A percentile compares a stretch with the other conserved stretches of the same genome.
These are phyloP conservation scores for Cephus pulcher DNA, from an alignment of 2,888 invertebrate genomes.

Conservation along the genomic window DNA sequence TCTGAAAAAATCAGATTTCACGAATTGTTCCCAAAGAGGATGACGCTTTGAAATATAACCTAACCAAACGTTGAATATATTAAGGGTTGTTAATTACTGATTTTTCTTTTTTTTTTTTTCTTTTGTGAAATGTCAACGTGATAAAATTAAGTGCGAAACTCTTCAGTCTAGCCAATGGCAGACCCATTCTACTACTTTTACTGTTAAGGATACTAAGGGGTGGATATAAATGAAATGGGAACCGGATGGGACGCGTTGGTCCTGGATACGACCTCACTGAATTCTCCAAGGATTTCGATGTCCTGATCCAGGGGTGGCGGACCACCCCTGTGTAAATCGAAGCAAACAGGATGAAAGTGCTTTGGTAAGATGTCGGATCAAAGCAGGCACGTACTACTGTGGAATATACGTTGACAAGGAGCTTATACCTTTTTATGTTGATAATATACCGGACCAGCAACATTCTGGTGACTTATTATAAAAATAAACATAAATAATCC, in stretches of 20 bases:
- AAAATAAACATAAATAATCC: background rate
- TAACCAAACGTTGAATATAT: background rate
- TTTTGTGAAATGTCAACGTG: no score
- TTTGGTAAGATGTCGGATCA: constrained; percentile 4
- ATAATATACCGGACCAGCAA: background rate
- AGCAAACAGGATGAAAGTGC: constrained; percentile 24
- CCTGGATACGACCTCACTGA: constrained; percentile 1
- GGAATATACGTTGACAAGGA: constrained; percentile 27
- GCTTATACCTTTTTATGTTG: constrained; percentile 40
- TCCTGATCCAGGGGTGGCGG: constrained; percentile 1
- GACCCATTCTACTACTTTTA: background rate
- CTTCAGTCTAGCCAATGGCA: background rate
- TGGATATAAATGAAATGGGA: background rate
- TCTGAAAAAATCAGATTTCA: background rate
- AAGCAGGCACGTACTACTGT: constrained; percentile 21
- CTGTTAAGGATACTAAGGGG: background rate
- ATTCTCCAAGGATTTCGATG: constrained; percentile 17
- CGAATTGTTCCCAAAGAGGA: background rate
- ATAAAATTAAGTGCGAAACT: background rate
- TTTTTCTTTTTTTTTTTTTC: no score
- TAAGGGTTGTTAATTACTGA: background rate
- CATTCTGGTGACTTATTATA: background rate
- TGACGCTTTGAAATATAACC: background rate
- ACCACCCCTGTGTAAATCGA: constrained; percentile 6
- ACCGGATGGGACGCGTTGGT: background rate